A percentile compares a stretch with the other conserved stretches of the same genome.
Evolutionary conservation across 2,888 invertebrate species (phyloP).

Genomic region (Parnassius smintheus): DNA sequence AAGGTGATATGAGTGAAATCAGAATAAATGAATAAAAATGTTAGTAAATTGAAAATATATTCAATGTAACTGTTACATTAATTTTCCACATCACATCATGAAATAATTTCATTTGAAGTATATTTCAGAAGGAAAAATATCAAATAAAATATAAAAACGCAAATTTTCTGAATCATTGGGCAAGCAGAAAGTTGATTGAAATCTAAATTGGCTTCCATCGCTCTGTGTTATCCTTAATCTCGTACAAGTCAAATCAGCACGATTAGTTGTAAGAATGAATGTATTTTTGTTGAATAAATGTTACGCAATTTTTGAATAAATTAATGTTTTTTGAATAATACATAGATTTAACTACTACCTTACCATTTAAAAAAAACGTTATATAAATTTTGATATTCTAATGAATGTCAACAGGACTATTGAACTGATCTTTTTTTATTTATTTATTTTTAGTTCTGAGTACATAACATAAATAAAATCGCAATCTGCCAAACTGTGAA

Average conservation of each 20-base stretch:
- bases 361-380: too few species aligned
- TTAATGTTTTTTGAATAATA: too few species aligned
- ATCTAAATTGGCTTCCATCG: constrained; percentile 22
- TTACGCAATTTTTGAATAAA: background rate
- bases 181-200: constrained; percentile 24
- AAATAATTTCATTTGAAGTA: constrained; percentile 3
- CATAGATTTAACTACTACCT: too few species aligned
- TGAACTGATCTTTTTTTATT: too few species aligned
- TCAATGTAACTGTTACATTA: background rate
- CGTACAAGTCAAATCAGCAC: constrained; percentile 9
- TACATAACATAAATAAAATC: too few species aligned
- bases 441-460: too few species aligned
- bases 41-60: too few species aligned
- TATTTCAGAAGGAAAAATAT: background rate
- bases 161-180: constrained; percentile 23
- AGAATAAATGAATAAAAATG: too few species aligned
- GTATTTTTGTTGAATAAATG: constrained; percentile 13
- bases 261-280: constrained; percentile 8
- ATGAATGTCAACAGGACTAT: too few species aligned
- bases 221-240: constrained; percentile 19
- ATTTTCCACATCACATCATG: background rate
- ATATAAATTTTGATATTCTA: too few species aligned
- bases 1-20: too few species aligned
- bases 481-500: too few species aligned
- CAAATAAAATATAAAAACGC: constrained; percentile 22